phyloP scores from a whole-genome alignment of 1,140 invertebrate genomes.

The Aphaenogaster floridana region DNA sequence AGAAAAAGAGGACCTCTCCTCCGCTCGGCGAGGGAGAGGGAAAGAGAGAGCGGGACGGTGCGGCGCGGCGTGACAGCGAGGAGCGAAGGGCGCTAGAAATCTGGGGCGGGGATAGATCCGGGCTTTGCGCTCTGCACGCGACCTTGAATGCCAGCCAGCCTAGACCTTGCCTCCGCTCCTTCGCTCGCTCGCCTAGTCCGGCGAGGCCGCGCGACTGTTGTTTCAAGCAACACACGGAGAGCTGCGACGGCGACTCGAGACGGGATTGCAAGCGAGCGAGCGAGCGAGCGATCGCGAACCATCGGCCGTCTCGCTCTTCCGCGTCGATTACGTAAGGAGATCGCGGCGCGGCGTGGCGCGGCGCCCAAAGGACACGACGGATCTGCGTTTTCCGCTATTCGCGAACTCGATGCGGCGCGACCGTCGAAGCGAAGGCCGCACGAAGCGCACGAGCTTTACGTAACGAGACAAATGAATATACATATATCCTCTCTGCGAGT shows the following conservation, averaged over 20 bases:
- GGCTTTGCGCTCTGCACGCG: slow-evolving; percentile 79
- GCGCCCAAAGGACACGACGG: slow-evolving; percentile 13
- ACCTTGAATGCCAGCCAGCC: slow-evolving; percentile 81
- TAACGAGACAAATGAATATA: not conserved
- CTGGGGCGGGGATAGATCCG: slow-evolving; percentile 78
- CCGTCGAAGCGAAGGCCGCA: no score
- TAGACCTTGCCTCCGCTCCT: slow-evolving; percentile 80
- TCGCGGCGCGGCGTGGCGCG: not conserved
- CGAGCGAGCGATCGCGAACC: not conserved
- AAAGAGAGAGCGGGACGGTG: not conserved
- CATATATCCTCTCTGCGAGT: not conserved
- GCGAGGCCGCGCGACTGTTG: slow-evolving; percentile 68
- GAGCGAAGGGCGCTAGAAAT: slow-evolving; percentile 78
- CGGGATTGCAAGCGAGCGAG: slow-evolving; percentile 7
- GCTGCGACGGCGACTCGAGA: slow-evolving; percentile 36
- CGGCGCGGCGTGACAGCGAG: slow-evolving; percentile 46
- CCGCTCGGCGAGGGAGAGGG: slow-evolving; percentile 17
- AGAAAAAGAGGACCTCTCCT: not conserved
- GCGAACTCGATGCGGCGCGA: not conserved
- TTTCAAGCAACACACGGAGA: slow-evolving; percentile 44
- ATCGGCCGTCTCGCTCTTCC: slow-evolving; percentile 23
- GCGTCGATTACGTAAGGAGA: slow-evolving; percentile 71
- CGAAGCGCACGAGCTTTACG: not conserved
- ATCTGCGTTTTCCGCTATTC: not conserved
- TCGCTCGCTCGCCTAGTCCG: slow-evolving; percentile 79